These are phyloP conservation scores for Conopomorpha cramerella DNA, from an alignment of 1,140 invertebrate species.

Conservation along the genomic window DNA sequence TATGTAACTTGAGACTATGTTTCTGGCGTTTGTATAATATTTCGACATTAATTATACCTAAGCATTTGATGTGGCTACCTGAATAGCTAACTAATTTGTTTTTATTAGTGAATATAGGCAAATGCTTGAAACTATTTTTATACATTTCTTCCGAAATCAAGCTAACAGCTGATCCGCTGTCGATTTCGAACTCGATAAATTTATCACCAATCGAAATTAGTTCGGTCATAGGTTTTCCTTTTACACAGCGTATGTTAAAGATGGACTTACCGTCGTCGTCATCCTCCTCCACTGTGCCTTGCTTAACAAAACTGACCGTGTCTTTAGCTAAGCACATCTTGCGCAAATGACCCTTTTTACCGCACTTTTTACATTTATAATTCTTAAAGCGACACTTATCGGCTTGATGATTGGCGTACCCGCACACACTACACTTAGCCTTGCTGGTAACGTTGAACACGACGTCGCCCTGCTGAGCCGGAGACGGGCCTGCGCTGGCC, in stretches of 20 bases:
- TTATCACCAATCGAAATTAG: neutral
- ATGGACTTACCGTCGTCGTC: slow-evolving; percentile 4
- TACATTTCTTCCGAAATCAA: neutral
- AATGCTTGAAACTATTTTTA: slow-evolving; percentile 1
- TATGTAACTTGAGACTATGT: neutral
- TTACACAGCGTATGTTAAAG: neutral
- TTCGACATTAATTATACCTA: neutral
- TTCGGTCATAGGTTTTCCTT: slow-evolving; percentile 1
- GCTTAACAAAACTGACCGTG: neutral
- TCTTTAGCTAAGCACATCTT: too few species aligned
- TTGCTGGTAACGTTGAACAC: neutral
- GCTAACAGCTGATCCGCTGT: slow-evolving; percentile 1
- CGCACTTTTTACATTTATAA: slow-evolving; percentile 3
- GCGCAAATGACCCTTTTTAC: neutral
- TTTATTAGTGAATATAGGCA: neutral
- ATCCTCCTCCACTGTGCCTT: neutral
- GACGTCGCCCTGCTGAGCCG: neutral
- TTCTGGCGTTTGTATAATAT: neutral
- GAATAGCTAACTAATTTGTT: slow-evolving; percentile 1
- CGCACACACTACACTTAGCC: slow-evolving; percentile 1
- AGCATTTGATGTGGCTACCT: neutral
- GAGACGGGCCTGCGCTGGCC: neutral
- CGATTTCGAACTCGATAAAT: slow-evolving; percentile 1
- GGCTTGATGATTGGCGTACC: neutral
- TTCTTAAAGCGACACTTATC: slow-evolving; percentile 2